Percentiles rank a stretch among this genome's conserved stretches.
These are phyloP conservation scores for Ligdia adustata DNA, from an alignment of 2,888 invertebrate species.

Conservation along the genomic window DNA sequence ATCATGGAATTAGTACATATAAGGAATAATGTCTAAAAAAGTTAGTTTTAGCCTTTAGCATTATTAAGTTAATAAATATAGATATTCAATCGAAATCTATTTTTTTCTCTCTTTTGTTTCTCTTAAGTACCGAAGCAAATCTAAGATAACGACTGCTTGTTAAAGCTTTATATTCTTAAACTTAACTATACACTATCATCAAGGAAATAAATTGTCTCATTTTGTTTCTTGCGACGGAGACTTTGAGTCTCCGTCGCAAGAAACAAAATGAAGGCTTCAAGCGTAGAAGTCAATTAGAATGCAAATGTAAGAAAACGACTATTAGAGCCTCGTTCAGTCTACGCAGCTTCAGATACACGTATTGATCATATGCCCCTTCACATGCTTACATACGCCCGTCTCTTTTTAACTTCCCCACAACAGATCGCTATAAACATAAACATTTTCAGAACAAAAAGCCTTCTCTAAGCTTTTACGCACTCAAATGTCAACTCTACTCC, in stretches of 20 bases:
- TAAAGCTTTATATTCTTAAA: no score
- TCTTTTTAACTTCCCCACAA: slow-evolving; percentile 82
- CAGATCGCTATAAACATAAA: slow-evolving; percentile 82
- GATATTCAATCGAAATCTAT: no score
- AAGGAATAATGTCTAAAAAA: no score
- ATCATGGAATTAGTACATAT: no score
- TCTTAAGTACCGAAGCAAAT: no score
- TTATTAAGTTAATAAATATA: no score
- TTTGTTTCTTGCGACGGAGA: no score
- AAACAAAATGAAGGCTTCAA: slow-evolving; percentile 64
- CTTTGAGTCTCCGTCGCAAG: slow-evolving; percentile 59
- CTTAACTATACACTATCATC: no score
- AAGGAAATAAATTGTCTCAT: slow-evolving; percentile 64
- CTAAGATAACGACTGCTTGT: no score
- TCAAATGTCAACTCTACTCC: slow-evolving; percentile 34
- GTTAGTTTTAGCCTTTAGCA: no score
- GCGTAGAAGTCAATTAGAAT: slow-evolving; percentile 76
- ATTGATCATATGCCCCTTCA: slow-evolving; percentile 79
- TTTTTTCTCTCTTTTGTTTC: no score
- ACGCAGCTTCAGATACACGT: slow-evolving; percentile 58
- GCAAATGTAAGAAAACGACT: slow-evolving; percentile 83
- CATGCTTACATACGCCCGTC: slow-evolving; percentile 80
- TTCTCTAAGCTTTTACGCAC: slow-evolving; percentile 34
- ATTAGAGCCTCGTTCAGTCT: slow-evolving; percentile 63
- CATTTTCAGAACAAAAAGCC: slow-evolving; percentile 59